Evolutionary conservation across 2,113 vertebrate species (phyloP), one percentile per base, ranked within the genome.

Genomic region (Camelus dromedarius): DNA sequence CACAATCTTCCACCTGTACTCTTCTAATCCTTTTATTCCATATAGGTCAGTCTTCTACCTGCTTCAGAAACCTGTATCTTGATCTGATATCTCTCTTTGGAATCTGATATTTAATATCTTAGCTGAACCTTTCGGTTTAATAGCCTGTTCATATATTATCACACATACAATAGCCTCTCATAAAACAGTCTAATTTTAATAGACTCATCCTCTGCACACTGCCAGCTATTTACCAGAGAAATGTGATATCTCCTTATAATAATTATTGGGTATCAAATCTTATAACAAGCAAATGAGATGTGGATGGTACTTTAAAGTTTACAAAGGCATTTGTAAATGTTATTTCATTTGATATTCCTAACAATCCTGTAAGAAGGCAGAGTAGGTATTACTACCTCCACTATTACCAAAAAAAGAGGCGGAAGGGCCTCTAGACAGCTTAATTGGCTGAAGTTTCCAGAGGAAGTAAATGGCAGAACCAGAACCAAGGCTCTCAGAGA

Each of bases 221-320:
- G 46, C 32, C 67, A 83, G 52, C 26, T 91, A 11, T 92, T 90
- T 87, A 75, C 48, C 38, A 77, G 1, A 77, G 38, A 95, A 95
- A 64, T 12, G 28, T 9, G 3, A 14, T 32, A 77, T 79, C 60
- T 56, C 9, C 80, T 88, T 88, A 50, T 20, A 89, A n/a, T 24
- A 89, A 95, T 1, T 54, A 1, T 1, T 76, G 12, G 3, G 35
- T 91, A 22, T 82, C 82, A 87, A 93, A 88, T 77, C 8, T 88
- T 93, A n/a, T 18, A 86, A 69, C 35, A 94, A 82, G 75, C 64
- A 93, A 38, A 69, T 69, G 42, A 91, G n/a, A 91, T 26, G n/a
- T 80, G 30, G 24, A 46, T 15, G 72, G 35, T 19, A 13, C 67
- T 72, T 66, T 91, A 48, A 93, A 12, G 46, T 81, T 93, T 60